Conservation (phyloP, 2,888 invertebrate species). For the Cryptus armator region DNA sequence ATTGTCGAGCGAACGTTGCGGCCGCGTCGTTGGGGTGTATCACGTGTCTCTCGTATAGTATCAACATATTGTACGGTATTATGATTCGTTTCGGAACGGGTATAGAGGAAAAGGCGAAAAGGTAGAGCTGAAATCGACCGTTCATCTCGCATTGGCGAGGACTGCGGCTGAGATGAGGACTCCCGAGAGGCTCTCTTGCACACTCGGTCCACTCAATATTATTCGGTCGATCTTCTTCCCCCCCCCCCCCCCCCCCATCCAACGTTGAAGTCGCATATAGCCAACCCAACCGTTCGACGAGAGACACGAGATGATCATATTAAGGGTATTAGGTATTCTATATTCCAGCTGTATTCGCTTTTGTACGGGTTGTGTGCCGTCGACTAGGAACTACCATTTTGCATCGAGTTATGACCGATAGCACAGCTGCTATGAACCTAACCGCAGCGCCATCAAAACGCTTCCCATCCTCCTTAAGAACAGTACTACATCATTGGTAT, state of each 20-base stretch:
- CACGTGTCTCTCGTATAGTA: slow-evolving; percentile 54
- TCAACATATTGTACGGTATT: slow-evolving; percentile 47
- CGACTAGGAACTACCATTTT: slow-evolving; percentile 67
- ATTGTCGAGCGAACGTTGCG: not conserved
- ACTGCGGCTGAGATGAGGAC: slow-evolving; percentile 8
- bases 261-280: slow-evolving; percentile 35
- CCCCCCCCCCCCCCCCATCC: not conserved
- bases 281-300: slow-evolving; percentile 16
- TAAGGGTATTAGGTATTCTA: slow-evolving; percentile 67
- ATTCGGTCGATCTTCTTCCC: slow-evolving; percentile 3
- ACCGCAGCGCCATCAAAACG: slow-evolving; percentile 11
- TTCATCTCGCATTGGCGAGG: slow-evolving; percentile 60
- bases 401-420: slow-evolving; percentile 71
- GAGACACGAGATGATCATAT: slow-evolving; percentile 61
- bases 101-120: slow-evolving; percentile 4
- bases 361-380: not conserved
- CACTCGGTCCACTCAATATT: slow-evolving; percentile 66
- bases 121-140: slow-evolving; percentile 23
- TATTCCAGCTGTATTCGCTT: slow-evolving; percentile 61
- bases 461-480: not conserved
- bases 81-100: slow-evolving; percentile 47
- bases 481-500: not conserved
- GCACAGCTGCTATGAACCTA: slow-evolving; percentile 51
- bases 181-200: slow-evolving; percentile 56
- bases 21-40: slow-evolving; percentile 30